These are phyloP conservation scores for Apostichopus leukothele DNA, from an alignment of 53 echinoderm and acorn worm genomes.

Conservation along the genomic window DNA sequence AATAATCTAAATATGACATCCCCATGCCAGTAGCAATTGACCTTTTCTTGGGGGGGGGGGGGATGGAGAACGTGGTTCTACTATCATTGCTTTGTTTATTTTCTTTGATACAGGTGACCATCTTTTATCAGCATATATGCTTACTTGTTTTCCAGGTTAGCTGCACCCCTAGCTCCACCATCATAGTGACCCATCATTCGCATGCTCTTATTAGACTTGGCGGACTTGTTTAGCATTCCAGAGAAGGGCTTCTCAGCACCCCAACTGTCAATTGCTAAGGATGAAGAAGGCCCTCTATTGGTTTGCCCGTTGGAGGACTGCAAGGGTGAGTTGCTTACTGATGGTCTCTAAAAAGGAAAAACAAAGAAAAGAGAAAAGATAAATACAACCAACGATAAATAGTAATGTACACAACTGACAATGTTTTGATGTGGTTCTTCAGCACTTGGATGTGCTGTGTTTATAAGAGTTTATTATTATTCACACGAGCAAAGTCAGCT, in stretches of 20 bases:
- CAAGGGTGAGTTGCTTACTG: constrained; percentile 49
- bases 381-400: too few species aligned
- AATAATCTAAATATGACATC: too few species aligned
- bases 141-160: constrained; percentile 78
- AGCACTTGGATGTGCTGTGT: too few species aligned
- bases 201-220: constrained; percentile 73
- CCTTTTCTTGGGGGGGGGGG: too few species aligned
- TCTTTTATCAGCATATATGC: neutral
- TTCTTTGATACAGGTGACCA: neutral
- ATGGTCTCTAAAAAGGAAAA: neutral
- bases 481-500: too few species aligned
- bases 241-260: constrained; percentile 94
- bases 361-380: too few species aligned
- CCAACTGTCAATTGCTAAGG: constrained; percentile 81
- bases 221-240: constrained; percentile 59
- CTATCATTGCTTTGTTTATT: too few species aligned
- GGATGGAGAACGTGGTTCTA: too few species aligned
- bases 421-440: too few species aligned
- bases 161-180: constrained; percentile 46
- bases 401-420: too few species aligned
- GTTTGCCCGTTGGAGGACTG: constrained; percentile 77
- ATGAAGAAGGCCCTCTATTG: constrained; percentile 85
- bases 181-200: constrained; percentile 75
- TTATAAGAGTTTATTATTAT: too few species aligned
- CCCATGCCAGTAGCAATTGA: too few species aligned